phyloP scores from a whole-genome alignment of 2,797 vertebrate genomes.

The Helostoma temminkii region DNA sequence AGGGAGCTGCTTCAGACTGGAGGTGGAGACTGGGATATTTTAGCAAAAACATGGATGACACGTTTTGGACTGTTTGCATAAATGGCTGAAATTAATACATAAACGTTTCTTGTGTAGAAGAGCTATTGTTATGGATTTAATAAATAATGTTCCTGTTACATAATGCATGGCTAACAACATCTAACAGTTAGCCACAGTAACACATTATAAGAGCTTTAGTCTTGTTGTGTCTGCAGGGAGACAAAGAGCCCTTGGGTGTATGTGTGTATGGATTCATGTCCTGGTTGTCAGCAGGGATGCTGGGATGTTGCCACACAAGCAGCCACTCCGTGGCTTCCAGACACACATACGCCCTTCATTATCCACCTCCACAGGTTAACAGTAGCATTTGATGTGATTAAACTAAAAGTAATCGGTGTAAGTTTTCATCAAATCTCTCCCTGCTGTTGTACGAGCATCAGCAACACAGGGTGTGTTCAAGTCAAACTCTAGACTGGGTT shows the following conservation, averaged over 20 bases:
- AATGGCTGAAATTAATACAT: not conserved
- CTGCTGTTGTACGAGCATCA: not conserved
- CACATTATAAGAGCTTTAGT: slow-evolving; percentile 4
- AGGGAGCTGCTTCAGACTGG: slow-evolving; percentile 40
- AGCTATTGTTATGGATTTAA: slow-evolving; percentile 4
- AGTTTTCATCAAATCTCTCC: not conserved
- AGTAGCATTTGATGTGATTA: not conserved
- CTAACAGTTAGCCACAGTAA: slow-evolving; percentile 9
- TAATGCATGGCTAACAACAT: slow-evolving; percentile 21
- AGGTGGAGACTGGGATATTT: slow-evolving; percentile 46
- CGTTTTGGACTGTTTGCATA: slow-evolving; percentile 14
- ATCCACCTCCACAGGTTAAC: slow-evolving; percentile 15
- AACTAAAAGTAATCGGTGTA: not conserved
- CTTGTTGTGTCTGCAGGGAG: slow-evolving; percentile 34
- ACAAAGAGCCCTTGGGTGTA: slow-evolving; percentile 51
- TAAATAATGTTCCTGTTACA: slow-evolving; percentile 39
- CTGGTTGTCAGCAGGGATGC: slow-evolving; percentile 52
- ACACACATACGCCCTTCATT: slow-evolving; percentile 1
- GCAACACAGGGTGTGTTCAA: slow-evolving; percentile 62
- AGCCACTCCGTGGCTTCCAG: slow-evolving; percentile 19
- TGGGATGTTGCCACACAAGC: slow-evolving; percentile 47
- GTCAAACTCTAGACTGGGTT: not conserved
- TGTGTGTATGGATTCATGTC: slow-evolving; percentile 40
- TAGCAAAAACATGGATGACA: slow-evolving; percentile 22
- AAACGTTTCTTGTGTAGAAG: not conserved